Conservation (phyloP, 2,888 invertebrate species). For the Tridacna crocea region DNA sequence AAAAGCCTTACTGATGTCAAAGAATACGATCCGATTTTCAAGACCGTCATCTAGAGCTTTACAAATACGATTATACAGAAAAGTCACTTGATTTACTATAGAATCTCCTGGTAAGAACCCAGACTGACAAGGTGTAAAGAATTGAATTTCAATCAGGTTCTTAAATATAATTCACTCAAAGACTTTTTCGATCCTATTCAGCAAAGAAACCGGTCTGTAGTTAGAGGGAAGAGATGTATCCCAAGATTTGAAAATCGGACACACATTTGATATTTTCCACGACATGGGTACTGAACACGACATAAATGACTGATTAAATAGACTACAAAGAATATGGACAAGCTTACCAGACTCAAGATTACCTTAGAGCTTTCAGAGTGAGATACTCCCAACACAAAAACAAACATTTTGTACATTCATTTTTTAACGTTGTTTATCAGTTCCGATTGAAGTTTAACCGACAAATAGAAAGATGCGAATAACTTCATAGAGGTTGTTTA, state of each 20-base stretch:
- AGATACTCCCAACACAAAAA: too few species aligned
- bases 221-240: background rate
- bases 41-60: too few species aligned
- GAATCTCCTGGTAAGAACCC: too few species aligned
- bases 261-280: slow-evolving; percentile 12
- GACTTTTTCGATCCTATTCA: slow-evolving; percentile 6
- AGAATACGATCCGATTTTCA: background rate
- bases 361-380: too few species aligned
- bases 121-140: background rate
- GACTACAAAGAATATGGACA: background rate
- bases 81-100: too few species aligned
- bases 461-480: too few species aligned
- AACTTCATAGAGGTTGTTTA: too few species aligned
- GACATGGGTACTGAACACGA: background rate
- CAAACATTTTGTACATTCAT: too few species aligned
- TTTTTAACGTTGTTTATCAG: too few species aligned
- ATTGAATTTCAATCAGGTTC: background rate
- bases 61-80: too few species aligned
- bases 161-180: slow-evolving; percentile 4
- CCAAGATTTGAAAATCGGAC: background rate
- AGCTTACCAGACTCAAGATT: background rate
- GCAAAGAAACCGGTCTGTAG: background rate
- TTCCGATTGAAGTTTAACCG: too few species aligned
- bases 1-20: background rate
- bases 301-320: background rate